These are phyloP conservation scores for Gymnocypris eckloni DNA, from an alignment of 2,797 vertebrate species.

Conservation along the genomic window DNA sequence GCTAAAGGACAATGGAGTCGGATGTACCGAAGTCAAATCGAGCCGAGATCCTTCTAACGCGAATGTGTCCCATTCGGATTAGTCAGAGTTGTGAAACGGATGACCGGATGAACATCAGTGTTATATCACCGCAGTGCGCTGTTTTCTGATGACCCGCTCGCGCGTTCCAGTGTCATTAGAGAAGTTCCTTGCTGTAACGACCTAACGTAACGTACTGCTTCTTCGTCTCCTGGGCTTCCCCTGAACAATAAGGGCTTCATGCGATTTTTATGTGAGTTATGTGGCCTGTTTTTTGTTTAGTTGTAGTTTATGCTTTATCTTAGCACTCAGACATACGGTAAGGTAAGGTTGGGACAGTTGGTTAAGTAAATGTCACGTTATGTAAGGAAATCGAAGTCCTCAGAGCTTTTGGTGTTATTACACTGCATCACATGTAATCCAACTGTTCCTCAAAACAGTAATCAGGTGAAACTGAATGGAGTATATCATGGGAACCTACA, in stretches of 20 bases:
- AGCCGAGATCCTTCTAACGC: not conserved
- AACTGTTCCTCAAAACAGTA: conserved; percentile 49
- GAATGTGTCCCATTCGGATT: not conserved
- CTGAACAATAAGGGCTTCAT: conserved; percentile 33
- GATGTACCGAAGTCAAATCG: conserved; percentile 18
- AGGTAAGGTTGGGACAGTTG: not conserved
- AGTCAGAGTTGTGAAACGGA: not conserved
- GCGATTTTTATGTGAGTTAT: conserved; percentile 29
- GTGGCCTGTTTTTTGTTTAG: not conserved
- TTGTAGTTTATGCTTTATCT: not conserved
- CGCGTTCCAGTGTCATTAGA: not conserved
- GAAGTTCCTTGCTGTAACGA: not conserved
- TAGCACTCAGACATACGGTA: not conserved
- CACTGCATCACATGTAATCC: conserved; percentile 7
- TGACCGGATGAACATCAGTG: not conserved
- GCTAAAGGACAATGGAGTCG: conserved; percentile 72
- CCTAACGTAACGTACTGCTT: not conserved
- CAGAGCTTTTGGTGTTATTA: not conserved
- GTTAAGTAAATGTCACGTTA: conserved; percentile 10
- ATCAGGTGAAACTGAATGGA: conserved; percentile 37
- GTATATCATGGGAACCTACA: conserved; percentile 54
- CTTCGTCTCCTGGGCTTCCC: not conserved
- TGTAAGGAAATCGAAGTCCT: conserved; percentile 24
- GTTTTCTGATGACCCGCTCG: conserved; percentile 36
- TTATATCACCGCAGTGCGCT: conserved; percentile 3